Evolutionary conservation across 1,140 invertebrate genomes (phyloP).

Genomic region (Heliothis subflexa): DNA sequence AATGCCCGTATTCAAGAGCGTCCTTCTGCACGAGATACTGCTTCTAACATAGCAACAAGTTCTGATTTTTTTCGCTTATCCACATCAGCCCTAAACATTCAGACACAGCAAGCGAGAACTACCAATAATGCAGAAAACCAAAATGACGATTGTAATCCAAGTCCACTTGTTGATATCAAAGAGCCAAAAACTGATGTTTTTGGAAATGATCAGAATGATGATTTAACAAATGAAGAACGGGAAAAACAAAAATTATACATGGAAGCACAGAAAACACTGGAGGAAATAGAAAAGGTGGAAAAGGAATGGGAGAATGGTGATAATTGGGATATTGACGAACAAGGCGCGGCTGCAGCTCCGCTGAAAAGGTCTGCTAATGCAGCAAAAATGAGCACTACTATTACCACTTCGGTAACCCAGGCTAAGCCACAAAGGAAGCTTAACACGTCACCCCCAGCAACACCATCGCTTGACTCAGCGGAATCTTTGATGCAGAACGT

Average conservation of each 20-base stretch:
- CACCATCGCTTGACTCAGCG: background rate
- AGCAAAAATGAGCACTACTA: background rate
- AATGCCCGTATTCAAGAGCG: slow-evolving; percentile 1
- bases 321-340: slow-evolving; percentile 65
- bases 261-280: slow-evolving; percentile 65
- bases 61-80: background rate
- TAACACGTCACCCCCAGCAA: background rate
- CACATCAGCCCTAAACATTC: background rate
- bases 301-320: slow-evolving; percentile 76
- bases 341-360: background rate
- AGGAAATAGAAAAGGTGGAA: slow-evolving; percentile 70
- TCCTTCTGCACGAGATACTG: background rate
- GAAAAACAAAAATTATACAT: slow-evolving; percentile 47
- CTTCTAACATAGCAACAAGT: background rate
- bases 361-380: slow-evolving; percentile 10
- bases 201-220: background rate
- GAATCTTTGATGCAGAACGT: slow-evolving; percentile 42
- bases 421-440: slow-evolving; percentile 55
- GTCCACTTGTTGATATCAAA: background rate
- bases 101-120: background rate
- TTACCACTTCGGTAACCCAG: slow-evolving; percentile 32
- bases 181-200: background rate
- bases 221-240: slow-evolving; percentile 42
- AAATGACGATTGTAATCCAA: background rate
- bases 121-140: background rate